These are phyloP conservation scores for Chalcosyrphus nemorum DNA, from an alignment of 2,888 invertebrate genomes.

Conservation along the genomic window DNA sequence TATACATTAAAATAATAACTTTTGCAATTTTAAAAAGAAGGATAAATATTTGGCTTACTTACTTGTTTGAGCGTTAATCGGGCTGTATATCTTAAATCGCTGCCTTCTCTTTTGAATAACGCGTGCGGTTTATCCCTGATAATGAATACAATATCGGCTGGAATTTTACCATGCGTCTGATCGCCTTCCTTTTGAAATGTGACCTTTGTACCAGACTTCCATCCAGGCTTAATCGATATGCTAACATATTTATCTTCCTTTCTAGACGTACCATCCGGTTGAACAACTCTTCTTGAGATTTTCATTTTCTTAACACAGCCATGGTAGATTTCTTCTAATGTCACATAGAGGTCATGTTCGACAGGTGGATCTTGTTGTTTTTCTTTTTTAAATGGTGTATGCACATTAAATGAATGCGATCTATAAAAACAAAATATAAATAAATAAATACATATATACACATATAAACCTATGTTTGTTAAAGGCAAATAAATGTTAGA, in stretches of 20 bases:
- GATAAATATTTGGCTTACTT: constrained; percentile 79
- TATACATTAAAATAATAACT: too few species aligned
- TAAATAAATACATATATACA: too few species aligned
- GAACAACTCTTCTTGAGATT: constrained; percentile 95
- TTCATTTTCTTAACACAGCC: constrained; percentile 99
- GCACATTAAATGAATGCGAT: constrained; percentile 94
- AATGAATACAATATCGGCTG: constrained; percentile 98
- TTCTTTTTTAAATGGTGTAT: constrained; percentile 89
- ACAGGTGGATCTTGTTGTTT: constrained; percentile 94
- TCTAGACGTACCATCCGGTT: constrained; percentile 91
- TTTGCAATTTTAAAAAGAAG: neutral
- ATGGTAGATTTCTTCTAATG: constrained; percentile 95
- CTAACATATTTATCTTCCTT: constrained; percentile 97
- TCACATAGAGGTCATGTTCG: constrained; percentile 96
- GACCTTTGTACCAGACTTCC: constrained; percentile 99
- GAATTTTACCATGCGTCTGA: constrained; percentile 95
- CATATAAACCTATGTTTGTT: too few species aligned
- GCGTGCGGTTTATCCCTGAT: constrained; percentile 97
- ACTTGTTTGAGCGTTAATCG: constrained; percentile 95
- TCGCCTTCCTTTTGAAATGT: constrained; percentile 99
- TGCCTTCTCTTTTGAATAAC: constrained; percentile 95
- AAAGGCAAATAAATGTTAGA: too few species aligned
- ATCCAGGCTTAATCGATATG: constrained; percentile 97
- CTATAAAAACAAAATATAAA: too few species aligned
- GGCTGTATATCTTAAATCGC: constrained; percentile 95